A percentile compares a stretch with the other conserved stretches of the same genome.
phyloP scores from a whole-genome alignment of 2,113 vertebrate genomes.

The Sturnus vulgaris region DNA sequence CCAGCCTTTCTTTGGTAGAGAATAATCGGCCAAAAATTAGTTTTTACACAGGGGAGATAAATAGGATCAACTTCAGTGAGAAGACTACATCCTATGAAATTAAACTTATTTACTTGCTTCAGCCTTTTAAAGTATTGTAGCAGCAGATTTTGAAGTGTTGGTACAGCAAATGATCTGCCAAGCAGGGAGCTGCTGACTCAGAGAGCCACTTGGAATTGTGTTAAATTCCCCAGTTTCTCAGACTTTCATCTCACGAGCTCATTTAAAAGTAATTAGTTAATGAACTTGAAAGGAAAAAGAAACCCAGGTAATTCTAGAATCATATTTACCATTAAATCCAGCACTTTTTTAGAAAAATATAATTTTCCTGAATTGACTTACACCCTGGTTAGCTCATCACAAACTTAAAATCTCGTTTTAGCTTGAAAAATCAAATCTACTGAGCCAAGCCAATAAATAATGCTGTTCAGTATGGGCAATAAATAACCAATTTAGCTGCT shows the following conservation, averaged over 20 bases:
- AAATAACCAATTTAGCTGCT: constrained; percentile 32
- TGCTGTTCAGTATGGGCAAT: not conserved
- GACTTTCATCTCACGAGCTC: not conserved
- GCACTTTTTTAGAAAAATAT: not conserved
- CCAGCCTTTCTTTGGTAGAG: not conserved
- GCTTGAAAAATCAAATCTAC: not conserved
- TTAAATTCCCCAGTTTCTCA: not conserved
- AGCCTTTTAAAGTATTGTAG: not conserved
- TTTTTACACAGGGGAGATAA: not conserved
- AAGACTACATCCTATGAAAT: constrained; percentile 17
- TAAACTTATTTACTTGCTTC: not conserved
- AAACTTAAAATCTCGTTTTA: not conserved
- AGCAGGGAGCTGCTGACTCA: not conserved
- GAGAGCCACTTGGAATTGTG: not conserved
- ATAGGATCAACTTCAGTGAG: not conserved
- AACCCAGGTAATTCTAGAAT: not conserved
- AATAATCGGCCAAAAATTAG: not conserved
- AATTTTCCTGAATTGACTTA: not conserved
- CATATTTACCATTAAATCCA: not conserved
- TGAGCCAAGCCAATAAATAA: constrained; percentile 34
- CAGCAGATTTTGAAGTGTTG: not conserved
- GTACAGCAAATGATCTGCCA: not conserved
- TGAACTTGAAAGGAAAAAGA: not conserved
- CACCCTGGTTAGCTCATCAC: not conserved
- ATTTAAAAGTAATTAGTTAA: not conserved